Conservation (phyloP, 2,113 vertebrate species). For the Saimiri boliviensis region DNA sequence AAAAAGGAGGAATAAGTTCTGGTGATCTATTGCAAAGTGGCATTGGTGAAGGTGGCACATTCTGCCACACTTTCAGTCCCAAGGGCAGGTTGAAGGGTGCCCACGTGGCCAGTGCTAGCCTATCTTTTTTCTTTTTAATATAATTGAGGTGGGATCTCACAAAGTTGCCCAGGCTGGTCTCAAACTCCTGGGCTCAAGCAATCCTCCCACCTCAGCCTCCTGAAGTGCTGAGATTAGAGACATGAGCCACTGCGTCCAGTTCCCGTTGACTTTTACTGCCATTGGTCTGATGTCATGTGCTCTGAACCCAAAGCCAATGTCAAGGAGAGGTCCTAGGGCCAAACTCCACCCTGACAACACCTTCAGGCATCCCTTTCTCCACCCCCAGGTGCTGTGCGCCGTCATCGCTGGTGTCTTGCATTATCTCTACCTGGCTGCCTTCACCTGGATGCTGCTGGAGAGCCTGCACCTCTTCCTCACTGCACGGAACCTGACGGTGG, state of each 20-base stretch:
- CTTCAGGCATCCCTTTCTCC: neutral
- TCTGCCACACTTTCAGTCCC: neutral
- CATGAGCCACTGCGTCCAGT: neutral
- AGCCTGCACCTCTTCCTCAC: conserved; percentile 74
- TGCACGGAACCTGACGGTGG: conserved; percentile 70
- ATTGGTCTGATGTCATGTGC: neutral
- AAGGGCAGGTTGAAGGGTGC: neutral
- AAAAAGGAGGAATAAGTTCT: neutral
- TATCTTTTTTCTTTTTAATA: neutral
- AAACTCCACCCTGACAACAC: neutral
- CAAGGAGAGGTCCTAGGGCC: neutral
- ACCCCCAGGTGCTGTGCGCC: conserved; percentile 59
- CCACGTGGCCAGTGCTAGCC: neutral
- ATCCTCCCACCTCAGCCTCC: neutral
- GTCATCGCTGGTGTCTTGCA: conserved; percentile 67
- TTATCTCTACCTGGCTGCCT: conserved; percentile 78
- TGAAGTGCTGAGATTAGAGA: neutral
- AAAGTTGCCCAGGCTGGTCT: neutral
- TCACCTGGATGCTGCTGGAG: conserved; percentile 82
- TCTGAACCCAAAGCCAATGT: neutral
- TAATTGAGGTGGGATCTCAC: neutral
- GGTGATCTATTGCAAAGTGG: no score
- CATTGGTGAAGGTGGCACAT: no score
- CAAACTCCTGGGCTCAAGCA: neutral
- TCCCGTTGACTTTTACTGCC: neutral